A percentile compares a stretch with the other conserved stretches of the same genome.
These are phyloP conservation scores for Melanotaenia maccullochi DNA, from an alignment of 2,797 vertebrate genomes.

Conservation along the genomic window DNA sequence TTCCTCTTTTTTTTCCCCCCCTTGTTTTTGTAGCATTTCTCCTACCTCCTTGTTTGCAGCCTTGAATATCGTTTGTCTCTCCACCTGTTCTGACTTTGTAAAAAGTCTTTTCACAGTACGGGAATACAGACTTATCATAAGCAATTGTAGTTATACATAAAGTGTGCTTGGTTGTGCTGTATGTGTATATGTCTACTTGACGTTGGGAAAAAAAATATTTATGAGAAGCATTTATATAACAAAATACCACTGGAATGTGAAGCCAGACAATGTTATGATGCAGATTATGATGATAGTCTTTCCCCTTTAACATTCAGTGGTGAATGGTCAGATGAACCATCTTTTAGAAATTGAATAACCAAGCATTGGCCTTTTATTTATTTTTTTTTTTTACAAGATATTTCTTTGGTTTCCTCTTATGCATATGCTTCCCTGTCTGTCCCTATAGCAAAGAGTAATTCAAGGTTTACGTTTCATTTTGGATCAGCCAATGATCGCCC, in stretches of 20 bases:
- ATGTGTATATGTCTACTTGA: conserved; percentile 82
- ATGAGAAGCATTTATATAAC: conserved; percentile 86
- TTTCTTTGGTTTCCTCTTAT: conserved; percentile 49
- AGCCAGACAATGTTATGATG: conserved; percentile 86
- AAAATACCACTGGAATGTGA: conserved; percentile 89
- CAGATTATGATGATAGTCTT: conserved; percentile 80
- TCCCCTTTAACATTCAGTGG: conserved; percentile 81
- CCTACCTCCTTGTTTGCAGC: conserved; percentile 87
- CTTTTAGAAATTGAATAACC: conserved; percentile 55
- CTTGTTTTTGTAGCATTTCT: conserved; percentile 81
- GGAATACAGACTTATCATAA: conserved; percentile 81
- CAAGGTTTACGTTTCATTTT: conserved; percentile 79
- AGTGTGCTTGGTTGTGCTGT: conserved; percentile 82
- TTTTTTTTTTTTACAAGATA: conserved; percentile 18
- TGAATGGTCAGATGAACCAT: conserved; percentile 71
- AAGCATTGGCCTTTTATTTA: conserved; percentile 54
- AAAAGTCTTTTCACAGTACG: conserved; percentile 66
- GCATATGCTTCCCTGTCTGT: conserved; percentile 58
- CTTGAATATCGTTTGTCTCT: conserved; percentile 78
- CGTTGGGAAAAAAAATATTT: conserved; percentile 78
- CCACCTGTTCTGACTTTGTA: conserved; percentile 72
- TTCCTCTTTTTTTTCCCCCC: neutral
- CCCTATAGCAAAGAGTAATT: conserved; percentile 44
- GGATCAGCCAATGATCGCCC: conserved; percentile 65
- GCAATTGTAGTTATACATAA: conserved; percentile 80